Base-by-base conservation (phyloP, 2,888 invertebrate genomes). In the Harpagoxenus sublaevis region DNA sequence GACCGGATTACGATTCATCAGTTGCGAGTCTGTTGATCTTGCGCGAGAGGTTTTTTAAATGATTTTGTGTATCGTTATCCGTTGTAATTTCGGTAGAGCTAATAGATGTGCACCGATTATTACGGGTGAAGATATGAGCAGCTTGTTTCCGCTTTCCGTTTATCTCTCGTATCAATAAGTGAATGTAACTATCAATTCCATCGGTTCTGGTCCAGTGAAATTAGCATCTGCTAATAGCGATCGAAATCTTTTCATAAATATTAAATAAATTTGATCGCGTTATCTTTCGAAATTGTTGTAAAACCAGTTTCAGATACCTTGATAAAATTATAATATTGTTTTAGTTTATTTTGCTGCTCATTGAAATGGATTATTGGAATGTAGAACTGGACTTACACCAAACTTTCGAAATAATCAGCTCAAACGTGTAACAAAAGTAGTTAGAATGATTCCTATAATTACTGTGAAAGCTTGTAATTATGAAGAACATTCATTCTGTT, bases 51-150 rank as follows among this genome's bases (percentile, higher is more conserved):
- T 45, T 77, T 82, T 65, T 55, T 31, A 84, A 73, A 48, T 63
- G 53, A 45, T 60, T 70, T 45, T 23, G n/a, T 60, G 10, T 84
- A 81, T 86, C 88, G 86, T 89, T 89, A 83, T 77, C 70, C 75
- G 78, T 84, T 74, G 84, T 85, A 81, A 85, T 83, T 88, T 88
- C 68, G 63, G 60, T 57, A 77, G 60, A 75, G 55, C n/a, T 85
- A 63, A 73, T 74, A 60, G 60, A 71, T 35, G 78, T 39, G 48
- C 53, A 73, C 45, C 51, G 62, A 35, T 28, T 75, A 31, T 39
- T 39, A 35, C 51, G 74, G 53, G n/a, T 18, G 35, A 60, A 51
- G 31, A 51, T 70, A 18, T n/a, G 12, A 23, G 1, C 35, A 55
- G 70, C 35, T 62, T 51, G n/a, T 35, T 86, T 65, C 73, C 45